Percentiles rank a stretch among this genome's conserved stretches.
Conservation (phyloP, 2,888 invertebrate species). For the Uropetala carovei region DNA sequence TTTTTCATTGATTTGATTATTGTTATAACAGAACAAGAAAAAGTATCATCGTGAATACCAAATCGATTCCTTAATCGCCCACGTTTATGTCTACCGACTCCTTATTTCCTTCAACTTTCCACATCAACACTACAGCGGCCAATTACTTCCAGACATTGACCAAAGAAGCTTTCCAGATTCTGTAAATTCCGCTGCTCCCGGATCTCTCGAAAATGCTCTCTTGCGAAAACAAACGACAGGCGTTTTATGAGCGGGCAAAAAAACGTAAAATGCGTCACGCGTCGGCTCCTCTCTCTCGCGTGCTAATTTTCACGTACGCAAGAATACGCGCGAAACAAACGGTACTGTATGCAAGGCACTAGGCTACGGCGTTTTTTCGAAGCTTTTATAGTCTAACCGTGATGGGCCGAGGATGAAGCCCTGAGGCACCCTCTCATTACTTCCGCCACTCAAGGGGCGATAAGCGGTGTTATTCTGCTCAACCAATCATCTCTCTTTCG, state of each 20-base stretch:
- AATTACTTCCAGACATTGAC: neutral
- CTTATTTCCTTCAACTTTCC: neutral
- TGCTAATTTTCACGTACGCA: slow-evolving; percentile 5
- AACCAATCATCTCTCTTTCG: slow-evolving; percentile 1
- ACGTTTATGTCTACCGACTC: neutral
- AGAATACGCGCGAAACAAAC: neutral
- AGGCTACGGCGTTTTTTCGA: neutral
- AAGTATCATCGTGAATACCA: too few relatives aligned
- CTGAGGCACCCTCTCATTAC: neutral
- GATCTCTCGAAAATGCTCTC: slow-evolving; percentile 6
- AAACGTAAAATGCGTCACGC: neutral
- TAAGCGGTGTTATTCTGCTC: slow-evolving; percentile 22
- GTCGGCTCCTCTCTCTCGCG: neutral
- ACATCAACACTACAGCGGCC: neutral
- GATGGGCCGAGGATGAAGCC: neutral
- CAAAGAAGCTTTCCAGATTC: neutral
- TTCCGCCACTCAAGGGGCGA: neutral
- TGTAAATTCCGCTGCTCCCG: neutral
- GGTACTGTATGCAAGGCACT: neutral
- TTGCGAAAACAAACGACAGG: slow-evolving; percentile 2
- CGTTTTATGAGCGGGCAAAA: neutral
- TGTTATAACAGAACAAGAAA: too few relatives aligned
- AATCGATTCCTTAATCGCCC: neutral
- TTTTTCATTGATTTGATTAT: too few relatives aligned
- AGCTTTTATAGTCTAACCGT: neutral